phyloP scores from a whole-genome alignment of 2,888 invertebrate species.

The Eilema depressum region DNA sequence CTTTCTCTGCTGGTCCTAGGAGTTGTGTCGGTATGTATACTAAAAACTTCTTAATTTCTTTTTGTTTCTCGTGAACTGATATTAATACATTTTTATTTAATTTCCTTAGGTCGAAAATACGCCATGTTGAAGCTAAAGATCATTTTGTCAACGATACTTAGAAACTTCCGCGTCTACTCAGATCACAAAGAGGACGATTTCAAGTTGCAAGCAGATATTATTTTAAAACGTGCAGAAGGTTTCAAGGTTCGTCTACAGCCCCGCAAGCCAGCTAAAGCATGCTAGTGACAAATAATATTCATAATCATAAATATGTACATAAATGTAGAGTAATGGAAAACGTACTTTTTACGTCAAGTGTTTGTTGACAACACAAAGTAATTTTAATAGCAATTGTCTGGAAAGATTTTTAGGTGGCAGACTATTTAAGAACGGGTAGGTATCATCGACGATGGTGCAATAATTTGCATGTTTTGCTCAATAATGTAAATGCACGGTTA shows the following conservation, averaged over 20 bases:
- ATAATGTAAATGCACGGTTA: slow-evolving; percentile 55
- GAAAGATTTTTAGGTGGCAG: slow-evolving; percentile 71
- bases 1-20: slow-evolving; percentile 94
- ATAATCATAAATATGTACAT: slow-evolving; percentile 34
- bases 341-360: slow-evolving; percentile 44
- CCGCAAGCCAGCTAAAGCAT: slow-evolving; percentile 84
- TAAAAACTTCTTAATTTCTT: background rate
- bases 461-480: slow-evolving; percentile 62
- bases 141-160: slow-evolving; percentile 91
- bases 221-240: slow-evolving; percentile 92
- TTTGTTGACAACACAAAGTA: slow-evolving; percentile 42
- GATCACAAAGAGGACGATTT: slow-evolving; percentile 90
- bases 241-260: slow-evolving; percentile 91
- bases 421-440: slow-evolving; percentile 57
- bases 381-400: slow-evolving; percentile 37
- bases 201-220: slow-evolving; percentile 91
- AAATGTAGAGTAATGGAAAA: slow-evolving; percentile 40
- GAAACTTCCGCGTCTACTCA: slow-evolving; percentile 91
- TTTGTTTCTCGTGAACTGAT: background rate
- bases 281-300: slow-evolving; percentile 48
- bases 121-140: slow-evolving; percentile 94
- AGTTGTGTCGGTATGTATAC: slow-evolving; percentile 90
- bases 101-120: slow-evolving; percentile 90
- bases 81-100: background rate
- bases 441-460: slow-evolving; percentile 49